A percentile compares a stretch with the other conserved stretches of the same genome.
Conservation (phyloP, 1,140 invertebrate species). For the Harlomillsia oculata region DNA sequence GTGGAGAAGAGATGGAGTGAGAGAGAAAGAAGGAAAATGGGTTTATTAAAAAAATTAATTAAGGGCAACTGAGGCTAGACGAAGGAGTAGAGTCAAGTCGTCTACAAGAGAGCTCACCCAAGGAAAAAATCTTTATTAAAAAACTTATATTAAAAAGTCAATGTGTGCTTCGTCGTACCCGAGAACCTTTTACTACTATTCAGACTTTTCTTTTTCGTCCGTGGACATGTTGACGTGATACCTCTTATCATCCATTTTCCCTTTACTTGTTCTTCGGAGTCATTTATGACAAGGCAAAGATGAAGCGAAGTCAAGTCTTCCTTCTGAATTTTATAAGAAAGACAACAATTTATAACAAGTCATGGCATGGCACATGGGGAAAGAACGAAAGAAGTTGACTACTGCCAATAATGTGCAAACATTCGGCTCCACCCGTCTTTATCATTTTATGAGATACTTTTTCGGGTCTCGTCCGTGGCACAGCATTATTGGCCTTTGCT, state of each 20-base stretch:
- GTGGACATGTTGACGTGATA: not conserved
- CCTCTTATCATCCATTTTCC: too few relatives aligned
- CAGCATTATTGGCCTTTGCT: not conserved
- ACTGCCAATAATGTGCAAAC: not conserved
- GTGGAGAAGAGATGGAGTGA: not conserved
- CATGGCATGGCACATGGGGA: too few relatives aligned
- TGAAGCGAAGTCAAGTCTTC: not conserved
- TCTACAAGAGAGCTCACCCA: slow-evolving; percentile 2
- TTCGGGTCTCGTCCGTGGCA: slow-evolving; percentile 2
- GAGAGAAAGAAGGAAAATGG: not conserved
- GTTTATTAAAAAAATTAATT: slow-evolving; percentile 32
- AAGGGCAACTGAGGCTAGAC: slow-evolving; percentile 8
- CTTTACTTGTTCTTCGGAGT: not conserved
- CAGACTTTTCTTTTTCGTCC: not conserved
- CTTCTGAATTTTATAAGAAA: not conserved
- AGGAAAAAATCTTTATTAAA: slow-evolving; percentile 17
- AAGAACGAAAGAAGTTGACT: not conserved
- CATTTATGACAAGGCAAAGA: not conserved
- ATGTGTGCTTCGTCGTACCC: not conserved
- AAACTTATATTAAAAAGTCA: slow-evolving; percentile 11
- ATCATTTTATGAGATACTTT: not conserved
- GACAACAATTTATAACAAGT: too few relatives aligned
- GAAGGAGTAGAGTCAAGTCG: slow-evolving; percentile 4
- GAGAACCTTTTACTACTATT: not conserved
- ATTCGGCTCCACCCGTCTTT: not conserved